Evolutionary conservation across 2,113 vertebrate genomes (phyloP).

Genomic region (Pithys albifrons): DNA sequence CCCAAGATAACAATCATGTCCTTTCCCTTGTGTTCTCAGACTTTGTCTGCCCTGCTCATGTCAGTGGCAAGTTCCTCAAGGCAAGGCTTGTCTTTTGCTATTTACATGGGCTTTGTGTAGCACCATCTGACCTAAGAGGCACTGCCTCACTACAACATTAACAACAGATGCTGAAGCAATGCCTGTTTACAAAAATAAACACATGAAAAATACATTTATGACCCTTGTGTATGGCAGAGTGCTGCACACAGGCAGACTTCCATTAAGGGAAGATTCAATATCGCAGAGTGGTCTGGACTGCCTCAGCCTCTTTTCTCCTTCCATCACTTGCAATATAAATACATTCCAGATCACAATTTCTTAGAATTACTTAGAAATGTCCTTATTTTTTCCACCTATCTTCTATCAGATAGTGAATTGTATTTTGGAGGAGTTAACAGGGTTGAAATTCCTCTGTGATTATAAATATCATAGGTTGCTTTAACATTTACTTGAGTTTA

Average conservation of each 20-base stretch:
- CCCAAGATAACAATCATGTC: neutral
- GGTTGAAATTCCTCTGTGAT: neutral
- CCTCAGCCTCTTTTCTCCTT: neutral
- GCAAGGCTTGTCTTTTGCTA: neutral
- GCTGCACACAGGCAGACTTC: slow-evolving; percentile 2
- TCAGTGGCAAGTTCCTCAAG: neutral
- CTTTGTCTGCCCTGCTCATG: neutral
- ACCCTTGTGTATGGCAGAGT: neutral
- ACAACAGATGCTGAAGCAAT: neutral
- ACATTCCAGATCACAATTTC: neutral
- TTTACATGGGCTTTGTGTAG: neutral
- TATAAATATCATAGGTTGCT: neutral
- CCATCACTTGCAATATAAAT: neutral
- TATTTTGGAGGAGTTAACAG: neutral
- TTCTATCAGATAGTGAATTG: neutral
- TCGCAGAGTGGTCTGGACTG: neutral
- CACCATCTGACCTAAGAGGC: neutral
- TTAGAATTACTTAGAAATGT: neutral
- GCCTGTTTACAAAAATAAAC: slow-evolving; percentile 27
- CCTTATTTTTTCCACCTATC: neutral
- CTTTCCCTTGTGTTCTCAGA: neutral
- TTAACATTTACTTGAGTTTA: neutral
- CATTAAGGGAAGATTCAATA: slow-evolving; percentile 14
- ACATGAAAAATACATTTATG: slow-evolving; percentile 57
- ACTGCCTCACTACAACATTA: neutral